Evolutionary conservation across 2,888 invertebrate species (phyloP), one percentile per base, ranked within the genome.

Genomic region (Acrobasis consociella): DNA sequence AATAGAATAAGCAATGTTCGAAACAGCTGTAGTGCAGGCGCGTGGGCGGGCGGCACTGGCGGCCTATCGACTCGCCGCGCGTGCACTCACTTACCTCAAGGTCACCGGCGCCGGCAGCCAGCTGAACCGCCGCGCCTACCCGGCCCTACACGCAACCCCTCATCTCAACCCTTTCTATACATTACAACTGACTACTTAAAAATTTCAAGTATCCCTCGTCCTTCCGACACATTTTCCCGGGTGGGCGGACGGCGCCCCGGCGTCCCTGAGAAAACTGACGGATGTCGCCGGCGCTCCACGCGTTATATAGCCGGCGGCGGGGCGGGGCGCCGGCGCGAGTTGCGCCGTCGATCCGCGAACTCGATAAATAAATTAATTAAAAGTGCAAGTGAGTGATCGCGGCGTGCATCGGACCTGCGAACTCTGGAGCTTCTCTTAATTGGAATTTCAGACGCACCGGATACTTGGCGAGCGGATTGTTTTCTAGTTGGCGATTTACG

Each of bases 291-390:
- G 74, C 85, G 78, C 75, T 81, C 82, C 69, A 74, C 79, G 78
- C 74, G 67, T 87, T 91, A 78, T 90, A 93, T 88, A 91, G 84
- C 72, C 78, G 74, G 80, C 74, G 80, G 88, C 80, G 89, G 85
- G 89, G 86, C 84, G 87, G 83, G 88, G 86, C 83, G 86, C 76
- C 81, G 79, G 81, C 87, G 81, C 89, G 91, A 88, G 87, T 90
- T 89, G 91, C 91, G 89, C 90, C 89, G 91, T 91, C 89, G 91
- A 88, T 86, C 83, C 87, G 87, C 89, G 90, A 85, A 89, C 87
- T 85, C 91, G 85, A 93, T 93, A 93, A 93, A 93, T 93, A 91
- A 93, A 93, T 93, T 92, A 93, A 93, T 93, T 93, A 93, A 91
- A 92, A 93, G 92, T 93, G 91, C 91, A 91, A 93, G 92, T 92